Evolutionary conservation across 2,888 invertebrate genomes (phyloP), one percentile per base, ranked within the genome.

Genomic region (Melipona bicolor): DNA sequence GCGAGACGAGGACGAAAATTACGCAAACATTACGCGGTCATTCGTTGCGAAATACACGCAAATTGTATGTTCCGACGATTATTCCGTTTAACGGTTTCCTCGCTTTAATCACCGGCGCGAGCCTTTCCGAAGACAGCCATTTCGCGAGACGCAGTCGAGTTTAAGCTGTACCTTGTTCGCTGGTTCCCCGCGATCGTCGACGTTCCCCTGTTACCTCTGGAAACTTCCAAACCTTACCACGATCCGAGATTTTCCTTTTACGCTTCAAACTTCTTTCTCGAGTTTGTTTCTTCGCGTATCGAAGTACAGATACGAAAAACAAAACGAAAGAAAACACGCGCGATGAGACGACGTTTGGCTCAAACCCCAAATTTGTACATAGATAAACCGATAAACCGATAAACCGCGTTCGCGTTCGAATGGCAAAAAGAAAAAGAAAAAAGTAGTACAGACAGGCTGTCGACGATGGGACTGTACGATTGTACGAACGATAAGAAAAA

Each of bases 1-100:
- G 81, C 61, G 77, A 73, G 71, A 82, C 61, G 81, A 61, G 77
- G 81, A 75, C 71, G 52, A 36, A 75, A 83, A 83, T 90, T 86
- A 76, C 90, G 87, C 84, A 91, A 91, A 87, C 77, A 56, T 32
- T 32, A 32, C 77, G 83, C 77, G 78, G 71, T 70, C 64, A 68
- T 64, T 61, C 73, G 82, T 88, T 88, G 84, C 74, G 90, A 87
- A 91, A 90, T 83, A 81, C 68, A 76, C 82, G 80, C 70, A 59
- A 88, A 90, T 90, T 87, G 82, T 84, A 73, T 72, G 71, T 83
- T 56, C 77, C 84, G 82, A 74, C 76, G n/a, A 85, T 79, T 77
- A 81, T 85, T 72, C 79, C 56, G 43, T 67, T 87, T 69, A 68
- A 62, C 71, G 64, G 67, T 85, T 87, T 67, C 76, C 76, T 77